Evolutionary conservation across 2,888 invertebrate genomes (phyloP), one percentile per base, ranked within the genome.

Genomic region (Lymantria monacha): DNA sequence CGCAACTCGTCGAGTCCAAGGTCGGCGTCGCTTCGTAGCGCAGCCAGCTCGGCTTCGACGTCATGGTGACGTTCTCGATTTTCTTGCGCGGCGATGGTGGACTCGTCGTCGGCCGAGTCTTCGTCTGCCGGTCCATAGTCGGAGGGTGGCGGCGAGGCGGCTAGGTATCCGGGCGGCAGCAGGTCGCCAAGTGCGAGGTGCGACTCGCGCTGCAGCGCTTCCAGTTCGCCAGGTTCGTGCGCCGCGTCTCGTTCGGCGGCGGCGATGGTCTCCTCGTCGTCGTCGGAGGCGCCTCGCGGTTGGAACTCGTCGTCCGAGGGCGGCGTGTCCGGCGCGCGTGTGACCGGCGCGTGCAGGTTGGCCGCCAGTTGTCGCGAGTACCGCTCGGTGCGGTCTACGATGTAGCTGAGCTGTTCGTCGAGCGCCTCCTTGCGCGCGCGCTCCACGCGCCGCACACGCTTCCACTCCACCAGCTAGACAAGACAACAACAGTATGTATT

Each of bases 341-440:
- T 8, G 36, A 30, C 57, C 59, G 66, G 55, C 56, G 49, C 66
- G 62, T 53, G 58, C 92, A 97, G 95, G 61, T 96, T 96, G 84
- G 97, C 97, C 5, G 97, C 97, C 53, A 98, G 89, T 88, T 96
- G 95, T 30, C 96, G 96, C 36, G 98, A 98, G 92, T 98, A 99
- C 79, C 97, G 98, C 86, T 99, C 99, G 0, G 99, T 99, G 88
- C 98, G 97, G 86, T 98, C 99, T 53, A 99, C 99, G 77, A 99
- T 98, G 82, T 98, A 98, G 84, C 97, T 97, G 55, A 99, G 93
- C 87, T 99, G 99, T 76, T 98, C 96, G 92, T 99, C 99, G 52
- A 99, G 92, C 0, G 98, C 98, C 77, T 96, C 96, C 81, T 98
- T 97, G 55, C 98, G 94, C 81, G 98, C 98, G 72, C 98, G 98